Percentiles rank a stretch among this genome's conserved stretches.
phyloP scores from a whole-genome alignment of 1,140 invertebrate genomes.

The Aphis craccivora region DNA sequence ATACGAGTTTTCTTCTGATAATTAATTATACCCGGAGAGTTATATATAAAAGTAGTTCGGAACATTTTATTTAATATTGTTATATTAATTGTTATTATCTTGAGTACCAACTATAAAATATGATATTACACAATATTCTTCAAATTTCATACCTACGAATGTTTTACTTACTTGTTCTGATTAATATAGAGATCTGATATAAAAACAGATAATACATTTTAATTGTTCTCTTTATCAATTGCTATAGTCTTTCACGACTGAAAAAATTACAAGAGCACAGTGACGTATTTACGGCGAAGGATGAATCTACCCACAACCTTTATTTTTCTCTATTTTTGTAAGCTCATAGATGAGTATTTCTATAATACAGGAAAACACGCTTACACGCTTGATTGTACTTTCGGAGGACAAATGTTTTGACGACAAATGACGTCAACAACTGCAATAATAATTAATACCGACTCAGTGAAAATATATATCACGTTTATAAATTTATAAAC shows the following conservation, averaged over 20 bases:
- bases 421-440: no score
- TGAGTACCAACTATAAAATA: neutral
- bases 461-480: no score
- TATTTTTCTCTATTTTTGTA: no score
- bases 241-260: neutral
- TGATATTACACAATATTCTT: neutral
- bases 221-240: neutral
- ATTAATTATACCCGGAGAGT: neutral
- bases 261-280: neutral
- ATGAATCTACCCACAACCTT: no score
- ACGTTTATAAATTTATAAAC: no score
- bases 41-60: neutral
- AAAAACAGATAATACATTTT: neutral
- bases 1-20: neutral
- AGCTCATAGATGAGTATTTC: no score
- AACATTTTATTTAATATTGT: neutral
- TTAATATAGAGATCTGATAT: neutral
- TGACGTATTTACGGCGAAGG: no score
- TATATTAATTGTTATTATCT: neutral
- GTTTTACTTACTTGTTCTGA: neutral
- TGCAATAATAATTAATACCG: no score
- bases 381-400: no score
- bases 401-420: no score
- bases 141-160: neutral
- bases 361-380: no score